Evolutionary conservation across 1,140 invertebrate species (phyloP).

Genomic region (Polypedilum vanderplanki): DNA sequence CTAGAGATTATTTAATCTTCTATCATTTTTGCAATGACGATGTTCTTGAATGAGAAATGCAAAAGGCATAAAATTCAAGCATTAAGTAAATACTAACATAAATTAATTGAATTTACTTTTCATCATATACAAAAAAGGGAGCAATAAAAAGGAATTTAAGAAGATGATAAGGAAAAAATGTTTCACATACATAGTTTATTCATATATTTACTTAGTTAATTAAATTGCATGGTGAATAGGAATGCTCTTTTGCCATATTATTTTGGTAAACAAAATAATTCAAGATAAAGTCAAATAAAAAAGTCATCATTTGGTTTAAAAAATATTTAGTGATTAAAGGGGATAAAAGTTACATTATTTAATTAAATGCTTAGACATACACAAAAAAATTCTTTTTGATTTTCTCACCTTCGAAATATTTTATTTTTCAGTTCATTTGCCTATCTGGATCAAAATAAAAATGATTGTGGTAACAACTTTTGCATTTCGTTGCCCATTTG

Average conservation of each 20-base stretch:
- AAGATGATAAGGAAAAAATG: too few species aligned
- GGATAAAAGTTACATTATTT: too few species aligned
- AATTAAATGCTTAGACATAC: too few species aligned
- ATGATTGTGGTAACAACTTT: too few species aligned
- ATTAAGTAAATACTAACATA: neutral
- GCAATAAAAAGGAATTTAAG: too few species aligned
- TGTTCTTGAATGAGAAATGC: neutral
- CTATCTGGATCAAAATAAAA: too few species aligned
- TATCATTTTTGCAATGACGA: neutral
- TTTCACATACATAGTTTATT: neutral
- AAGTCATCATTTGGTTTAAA: slow-evolving; percentile 14
- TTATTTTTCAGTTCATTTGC: too few species aligned
- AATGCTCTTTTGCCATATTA: neutral
- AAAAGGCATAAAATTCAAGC: neutral
- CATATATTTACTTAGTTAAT: slow-evolving; percentile 21
- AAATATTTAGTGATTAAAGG: neutral
- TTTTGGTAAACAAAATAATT: neutral
- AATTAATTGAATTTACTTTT: slow-evolving; percentile 28
- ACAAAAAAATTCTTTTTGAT: too few species aligned
- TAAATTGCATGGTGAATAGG: slow-evolving; percentile 1
- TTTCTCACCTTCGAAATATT: too few species aligned
- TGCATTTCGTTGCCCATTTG: too few species aligned
- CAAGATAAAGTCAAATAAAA: neutral
- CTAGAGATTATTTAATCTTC: neutral
- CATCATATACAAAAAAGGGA: too few species aligned